Conservation (phyloP, 2,797 vertebrate species). For the Melanotaenia maccullochi region DNA sequence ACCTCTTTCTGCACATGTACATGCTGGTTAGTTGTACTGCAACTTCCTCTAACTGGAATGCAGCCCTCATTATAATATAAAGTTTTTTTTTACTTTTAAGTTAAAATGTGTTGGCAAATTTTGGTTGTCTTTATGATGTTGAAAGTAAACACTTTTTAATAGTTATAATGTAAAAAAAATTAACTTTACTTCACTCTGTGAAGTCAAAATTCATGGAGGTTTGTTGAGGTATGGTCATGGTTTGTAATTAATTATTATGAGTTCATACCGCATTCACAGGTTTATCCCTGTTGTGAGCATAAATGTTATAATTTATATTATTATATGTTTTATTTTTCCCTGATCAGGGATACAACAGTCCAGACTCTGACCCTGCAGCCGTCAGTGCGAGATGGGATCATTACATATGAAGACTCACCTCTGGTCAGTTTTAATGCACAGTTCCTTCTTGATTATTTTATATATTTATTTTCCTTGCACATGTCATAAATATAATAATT, state of each 20-base stretch:
- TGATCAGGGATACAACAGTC: conserved; percentile 93
- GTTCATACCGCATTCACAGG: too few species aligned
- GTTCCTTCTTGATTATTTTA: not conserved
- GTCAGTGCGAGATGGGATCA: conserved; percentile 93
- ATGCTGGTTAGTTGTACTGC: too few species aligned
- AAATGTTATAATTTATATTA: too few species aligned
- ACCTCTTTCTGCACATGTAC: too few species aligned
- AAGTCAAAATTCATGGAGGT: not conserved
- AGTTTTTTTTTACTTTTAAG: too few species aligned
- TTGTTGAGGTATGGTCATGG: not conserved
- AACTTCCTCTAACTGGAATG: too few species aligned
- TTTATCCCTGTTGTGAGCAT: not conserved
- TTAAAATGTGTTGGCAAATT: too few species aligned
- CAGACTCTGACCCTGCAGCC: conserved; percentile 96
- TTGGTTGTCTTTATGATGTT: too few species aligned
- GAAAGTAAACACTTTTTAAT: too few species aligned
- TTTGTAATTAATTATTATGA: not conserved
- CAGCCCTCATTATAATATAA: too few species aligned
- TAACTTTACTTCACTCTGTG: too few species aligned
- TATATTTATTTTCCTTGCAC: not conserved
- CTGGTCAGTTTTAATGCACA: conserved; percentile 86
- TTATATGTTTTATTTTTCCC: not conserved
- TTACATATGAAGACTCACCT: conserved; percentile 95
- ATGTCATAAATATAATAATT: not conserved
- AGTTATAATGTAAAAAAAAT: too few species aligned